Base-by-base conservation (phyloP, 2,113 vertebrate genomes). In the Chinchilla lanigera region DNA sequence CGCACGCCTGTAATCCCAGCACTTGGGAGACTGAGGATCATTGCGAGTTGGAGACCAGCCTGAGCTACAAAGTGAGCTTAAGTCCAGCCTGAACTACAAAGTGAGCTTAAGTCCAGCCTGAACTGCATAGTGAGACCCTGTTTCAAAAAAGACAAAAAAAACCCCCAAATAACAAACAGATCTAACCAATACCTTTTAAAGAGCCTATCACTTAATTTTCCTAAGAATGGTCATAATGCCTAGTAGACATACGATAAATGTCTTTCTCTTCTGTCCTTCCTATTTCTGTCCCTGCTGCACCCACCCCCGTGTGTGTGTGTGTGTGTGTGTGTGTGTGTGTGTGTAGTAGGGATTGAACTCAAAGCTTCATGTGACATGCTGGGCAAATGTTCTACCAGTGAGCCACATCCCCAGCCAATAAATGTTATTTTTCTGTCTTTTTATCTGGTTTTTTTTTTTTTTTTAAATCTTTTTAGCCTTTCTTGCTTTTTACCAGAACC, bases 161-260 rank as follows among this genome's bases (percentile, higher is more conserved):
- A 50, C 5, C 47, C 47, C 47, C 47, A 50, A 50, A 50, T 9
- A 50, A 50, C 47, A 93, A 91, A 95, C 44, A 35, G 9, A 20
- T 83, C 35, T 67, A 69, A 2, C 12, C 47, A 56, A 44, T 54
- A 52, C 8, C 2, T 38, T 93, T 94, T 26, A 14, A 84, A 61
- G 60, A 56, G 78, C 35, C 17, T 93, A 30, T 86, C 16, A 69
- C 81, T 95, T 89, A 61, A 35, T 92, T 92, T 93, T 80, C 50
- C 26, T 7, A 69, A 80, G 35, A 88, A 83, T 73, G 17, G 22
- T 30, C 41, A 58, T 87, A 52, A 58, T n/a, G 56, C n/a, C 50
- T 71, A 83, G n/a, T 35, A 93, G 33, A 65, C 86, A 7, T n/a
- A 89, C 89, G 30, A 71, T 83, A 91, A 80, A 58, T 81, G 13